Conservation (phyloP, 2,797 vertebrate species). For the Crypturellus tataupa region DNA sequence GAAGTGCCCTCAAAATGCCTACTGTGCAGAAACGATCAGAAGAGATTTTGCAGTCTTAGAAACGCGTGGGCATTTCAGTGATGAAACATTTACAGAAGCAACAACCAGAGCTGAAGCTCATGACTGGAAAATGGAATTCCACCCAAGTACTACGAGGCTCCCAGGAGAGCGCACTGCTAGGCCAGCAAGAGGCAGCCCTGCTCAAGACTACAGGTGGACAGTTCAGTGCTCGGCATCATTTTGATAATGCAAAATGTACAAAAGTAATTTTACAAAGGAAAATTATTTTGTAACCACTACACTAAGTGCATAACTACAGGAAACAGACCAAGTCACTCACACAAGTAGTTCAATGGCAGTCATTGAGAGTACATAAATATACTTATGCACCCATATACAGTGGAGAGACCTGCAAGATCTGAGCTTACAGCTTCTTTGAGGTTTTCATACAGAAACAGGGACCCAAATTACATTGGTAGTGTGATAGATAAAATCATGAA, state of each 20-base stretch:
- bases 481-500: neutral
- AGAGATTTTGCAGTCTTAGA: neutral
- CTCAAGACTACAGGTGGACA: neutral
- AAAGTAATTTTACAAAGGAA: neutral
- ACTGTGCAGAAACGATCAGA: conserved; percentile 46
- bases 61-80: neutral
- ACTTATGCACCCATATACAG: neutral
- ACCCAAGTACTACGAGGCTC: neutral
- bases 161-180: neutral
- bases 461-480: neutral
- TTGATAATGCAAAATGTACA: too few species aligned
- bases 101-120: neutral
- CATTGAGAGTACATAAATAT: neutral
- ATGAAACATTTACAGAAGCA: neutral
- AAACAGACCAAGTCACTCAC: neutral
- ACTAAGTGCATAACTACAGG: neutral
- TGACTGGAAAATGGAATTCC: neutral
- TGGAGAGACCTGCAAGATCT: neutral
- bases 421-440: neutral
- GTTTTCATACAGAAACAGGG: neutral
- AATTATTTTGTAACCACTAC: neutral
- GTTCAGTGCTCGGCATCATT: neutral
- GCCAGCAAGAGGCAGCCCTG: neutral
- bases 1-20: conserved; percentile 39
- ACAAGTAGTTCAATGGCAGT: neutral